These are phyloP conservation scores for Pogona vitticeps DNA, from an alignment of 2,113 vertebrate species.

Conservation along the genomic window DNA sequence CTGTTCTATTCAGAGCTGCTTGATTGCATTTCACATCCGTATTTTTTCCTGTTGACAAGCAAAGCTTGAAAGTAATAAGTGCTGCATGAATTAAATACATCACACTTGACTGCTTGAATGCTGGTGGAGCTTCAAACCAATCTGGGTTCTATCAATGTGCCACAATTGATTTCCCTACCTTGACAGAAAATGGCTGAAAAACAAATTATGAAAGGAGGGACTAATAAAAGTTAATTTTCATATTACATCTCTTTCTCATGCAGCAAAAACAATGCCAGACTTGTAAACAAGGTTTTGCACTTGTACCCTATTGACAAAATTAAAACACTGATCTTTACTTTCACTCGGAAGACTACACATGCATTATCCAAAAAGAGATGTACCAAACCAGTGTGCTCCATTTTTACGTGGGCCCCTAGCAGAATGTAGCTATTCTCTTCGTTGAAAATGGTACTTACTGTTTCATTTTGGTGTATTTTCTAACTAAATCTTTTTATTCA, in stretches of 20 bases:
- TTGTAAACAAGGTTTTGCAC: neutral
- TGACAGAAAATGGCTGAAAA: constrained; percentile 39
- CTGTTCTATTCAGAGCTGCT: constrained; percentile 44
- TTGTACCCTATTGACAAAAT: neutral
- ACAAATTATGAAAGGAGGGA: neutral
- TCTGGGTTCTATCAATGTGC: constrained; percentile 48
- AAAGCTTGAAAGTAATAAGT: constrained; percentile 57
- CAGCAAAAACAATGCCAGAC: neutral
- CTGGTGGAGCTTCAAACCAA: constrained; percentile 44
- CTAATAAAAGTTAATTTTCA: constrained; percentile 26
- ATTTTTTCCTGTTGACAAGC: constrained; percentile 55
- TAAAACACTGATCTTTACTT: constrained; percentile 22
- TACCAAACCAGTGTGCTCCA: neutral
- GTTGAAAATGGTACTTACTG: neutral
- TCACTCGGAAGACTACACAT: constrained; percentile 3
- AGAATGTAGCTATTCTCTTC: constrained; percentile 27
- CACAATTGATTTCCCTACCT: constrained; percentile 51
- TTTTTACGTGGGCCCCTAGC: constrained; percentile 35
- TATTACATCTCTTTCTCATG: constrained; percentile 31
- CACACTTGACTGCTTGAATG: constrained; percentile 55
- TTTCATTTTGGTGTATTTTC: neutral
- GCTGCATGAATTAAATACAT: constrained; percentile 63
- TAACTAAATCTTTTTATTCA: neutral
- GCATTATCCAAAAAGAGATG: neutral
- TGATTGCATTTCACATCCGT: constrained; percentile 61